Base-by-base conservation (phyloP, 2,888 invertebrate species). In the Tipula vernalis region DNA sequence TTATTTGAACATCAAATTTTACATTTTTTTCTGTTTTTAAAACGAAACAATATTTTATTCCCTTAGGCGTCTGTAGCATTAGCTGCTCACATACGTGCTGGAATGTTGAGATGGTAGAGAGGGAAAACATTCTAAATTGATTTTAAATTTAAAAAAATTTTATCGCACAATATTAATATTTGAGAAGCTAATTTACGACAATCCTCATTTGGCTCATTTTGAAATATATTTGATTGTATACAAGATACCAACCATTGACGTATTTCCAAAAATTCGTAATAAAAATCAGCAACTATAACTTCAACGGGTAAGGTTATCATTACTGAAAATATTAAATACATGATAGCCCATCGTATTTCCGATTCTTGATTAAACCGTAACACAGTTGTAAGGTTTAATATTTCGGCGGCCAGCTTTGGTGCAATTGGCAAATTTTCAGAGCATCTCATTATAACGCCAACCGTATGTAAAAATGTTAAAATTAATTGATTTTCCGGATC, bases 401-500 rank as follows among this genome's bases (percentile, higher is more conserved):
- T 92, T 89, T 96, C 96, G 87, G 93, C 93, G 0, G 94, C 94
- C 92, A 97, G 95, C 88, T 93, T 93, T 0, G 94, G 90, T 10
- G 94, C 93, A 47, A 94, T 91, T 0, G 94, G 92, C 88, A 95
- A 95, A 90, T 97, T 96, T 88, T 95, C 94, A 0, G 96, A 93
- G 0, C 94, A 93, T 86, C 94, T 91, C 89, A 96, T 92, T 0
- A 97, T 91, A 36, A 94, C 93, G 0, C 95, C 94, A 3, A 96
- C 90, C 0, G 96, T 95, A 12, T 94, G 93, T 0, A 97, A 89
- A 88, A 95, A 95, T 89, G 94, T 94, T 0, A 95, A 91, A n/a
- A 96, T 89, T 3, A 97, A 89, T 36, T 95, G 92, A 87, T 93
- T 94, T 88, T 95, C 95, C 0, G 93, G 92, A 88, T 96, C 95